These are phyloP conservation scores for Peromyscus californicus DNA, from an alignment of 2,113 vertebrate genomes.

Conservation along the genomic window DNA sequence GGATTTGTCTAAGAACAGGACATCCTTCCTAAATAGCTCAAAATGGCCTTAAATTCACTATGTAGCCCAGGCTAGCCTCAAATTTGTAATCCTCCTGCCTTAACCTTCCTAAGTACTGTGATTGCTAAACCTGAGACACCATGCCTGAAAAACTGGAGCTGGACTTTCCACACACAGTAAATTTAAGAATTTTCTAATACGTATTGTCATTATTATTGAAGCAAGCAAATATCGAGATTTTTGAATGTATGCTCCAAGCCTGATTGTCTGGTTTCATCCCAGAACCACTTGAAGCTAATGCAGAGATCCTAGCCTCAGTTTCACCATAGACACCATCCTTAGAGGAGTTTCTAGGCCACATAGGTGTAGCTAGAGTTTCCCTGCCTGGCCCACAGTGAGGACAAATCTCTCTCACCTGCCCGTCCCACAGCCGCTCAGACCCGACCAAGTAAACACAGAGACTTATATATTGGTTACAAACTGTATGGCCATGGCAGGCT, in stretches of 20 bases:
- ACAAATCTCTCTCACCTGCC: no score
- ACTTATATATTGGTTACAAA: no score
- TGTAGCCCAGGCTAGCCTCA: background rate
- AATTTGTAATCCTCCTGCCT: background rate
- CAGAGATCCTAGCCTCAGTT: background rate
- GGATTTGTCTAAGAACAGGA: background rate
- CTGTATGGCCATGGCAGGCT: no score
- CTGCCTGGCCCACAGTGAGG: no score
- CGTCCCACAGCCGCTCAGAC: no score
- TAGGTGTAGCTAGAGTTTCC: no score
- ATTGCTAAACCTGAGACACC: background rate
- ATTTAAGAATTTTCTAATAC: background rate
- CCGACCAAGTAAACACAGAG: no score
- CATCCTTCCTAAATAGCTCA: background rate
- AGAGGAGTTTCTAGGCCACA: background rate
- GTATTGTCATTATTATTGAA: background rate
- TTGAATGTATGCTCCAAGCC: background rate
- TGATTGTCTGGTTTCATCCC: background rate
- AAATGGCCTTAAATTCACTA: background rate
- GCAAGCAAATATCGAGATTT: background rate
- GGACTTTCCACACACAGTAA: background rate
- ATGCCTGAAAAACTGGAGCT: background rate
- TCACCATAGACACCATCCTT: background rate
- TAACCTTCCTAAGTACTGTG: background rate
- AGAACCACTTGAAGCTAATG: slow-evolving; percentile 1